Conservation (phyloP, 2,797 vertebrate species). For the Melanotaenia maccullochi region DNA sequence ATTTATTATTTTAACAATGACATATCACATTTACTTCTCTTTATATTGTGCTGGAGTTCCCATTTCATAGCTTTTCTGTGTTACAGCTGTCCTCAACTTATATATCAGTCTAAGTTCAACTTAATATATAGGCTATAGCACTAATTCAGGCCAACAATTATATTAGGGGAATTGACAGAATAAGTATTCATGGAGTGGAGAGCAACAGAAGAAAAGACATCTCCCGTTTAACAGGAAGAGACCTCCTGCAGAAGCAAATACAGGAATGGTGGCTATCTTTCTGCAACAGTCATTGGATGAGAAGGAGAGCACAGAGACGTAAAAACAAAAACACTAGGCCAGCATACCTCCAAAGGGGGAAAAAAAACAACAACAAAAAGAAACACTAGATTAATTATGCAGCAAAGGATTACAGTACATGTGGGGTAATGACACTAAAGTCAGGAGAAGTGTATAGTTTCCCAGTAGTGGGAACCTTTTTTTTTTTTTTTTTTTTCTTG, state of each 20-base stretch:
- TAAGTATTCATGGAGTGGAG: background rate
- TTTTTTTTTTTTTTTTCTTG: slow-evolving; percentile 14
- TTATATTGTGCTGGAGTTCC: slow-evolving; percentile 10
- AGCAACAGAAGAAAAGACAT: background rate
- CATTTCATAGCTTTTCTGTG: slow-evolving; percentile 14
- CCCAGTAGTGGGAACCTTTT: background rate
- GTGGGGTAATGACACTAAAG: background rate
- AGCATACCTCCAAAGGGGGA: background rate
- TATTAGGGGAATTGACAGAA: background rate
- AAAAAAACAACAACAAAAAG: too few species aligned
- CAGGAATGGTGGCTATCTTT: background rate
- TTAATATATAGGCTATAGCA: background rate
- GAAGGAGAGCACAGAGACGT: background rate
- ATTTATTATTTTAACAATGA: slow-evolving; percentile 8
- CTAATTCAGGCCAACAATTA: background rate
- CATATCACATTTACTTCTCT: slow-evolving; percentile 7
- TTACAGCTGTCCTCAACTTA: slow-evolving; percentile 10
- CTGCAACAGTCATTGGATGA: background rate
- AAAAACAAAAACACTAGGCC: background rate
- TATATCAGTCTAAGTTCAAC: background rate
- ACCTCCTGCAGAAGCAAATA: background rate
- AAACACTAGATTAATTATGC: background rate
- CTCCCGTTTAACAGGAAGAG: background rate
- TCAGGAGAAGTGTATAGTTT: background rate
- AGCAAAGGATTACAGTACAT: background rate